Percentiles rank a stretch among this genome's conserved stretches.
These are phyloP conservation scores for Lutjanus erythropterus DNA, from an alignment of 2,113 vertebrate species.

Conservation along the genomic window DNA sequence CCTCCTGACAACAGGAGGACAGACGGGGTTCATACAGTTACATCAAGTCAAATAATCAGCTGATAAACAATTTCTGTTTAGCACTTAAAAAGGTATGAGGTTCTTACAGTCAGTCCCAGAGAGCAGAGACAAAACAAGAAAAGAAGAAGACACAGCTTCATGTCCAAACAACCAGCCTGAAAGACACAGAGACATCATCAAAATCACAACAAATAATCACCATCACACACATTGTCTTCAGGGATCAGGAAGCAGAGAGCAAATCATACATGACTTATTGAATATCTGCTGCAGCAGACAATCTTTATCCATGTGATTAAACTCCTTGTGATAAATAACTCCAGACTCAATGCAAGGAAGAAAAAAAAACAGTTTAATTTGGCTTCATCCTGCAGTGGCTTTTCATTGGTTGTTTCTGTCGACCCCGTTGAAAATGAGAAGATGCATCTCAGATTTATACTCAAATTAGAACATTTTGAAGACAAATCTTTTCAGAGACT, in stretches of 20 bases:
- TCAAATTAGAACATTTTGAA: not conserved
- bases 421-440: not conserved
- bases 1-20: constrained; percentile 20
- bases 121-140: constrained; percentile 44
- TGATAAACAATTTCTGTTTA: rapidly evolving
- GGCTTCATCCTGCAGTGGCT: not conserved
- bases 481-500: not conserved
- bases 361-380: not conserved
- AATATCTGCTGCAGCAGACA: not conserved
- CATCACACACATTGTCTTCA: too few relatives aligned
- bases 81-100: not conserved
- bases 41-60: not conserved
- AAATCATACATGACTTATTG: not conserved
- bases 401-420: too few relatives aligned
- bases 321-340: not conserved
- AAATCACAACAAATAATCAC: not conserved
- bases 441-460: not conserved
- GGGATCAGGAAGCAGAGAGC: not conserved
- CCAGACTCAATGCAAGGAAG: not conserved
- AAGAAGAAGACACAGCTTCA: constrained; percentile 61
- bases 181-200: constrained; percentile 29
- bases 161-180: constrained; percentile 54
- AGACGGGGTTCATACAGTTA: not conserved
- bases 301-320: not conserved
- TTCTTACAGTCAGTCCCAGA: constrained; percentile 57